Evolutionary conservation across 2,797 vertebrate genomes (phyloP).

Genomic region (Esox lucius): DNA sequence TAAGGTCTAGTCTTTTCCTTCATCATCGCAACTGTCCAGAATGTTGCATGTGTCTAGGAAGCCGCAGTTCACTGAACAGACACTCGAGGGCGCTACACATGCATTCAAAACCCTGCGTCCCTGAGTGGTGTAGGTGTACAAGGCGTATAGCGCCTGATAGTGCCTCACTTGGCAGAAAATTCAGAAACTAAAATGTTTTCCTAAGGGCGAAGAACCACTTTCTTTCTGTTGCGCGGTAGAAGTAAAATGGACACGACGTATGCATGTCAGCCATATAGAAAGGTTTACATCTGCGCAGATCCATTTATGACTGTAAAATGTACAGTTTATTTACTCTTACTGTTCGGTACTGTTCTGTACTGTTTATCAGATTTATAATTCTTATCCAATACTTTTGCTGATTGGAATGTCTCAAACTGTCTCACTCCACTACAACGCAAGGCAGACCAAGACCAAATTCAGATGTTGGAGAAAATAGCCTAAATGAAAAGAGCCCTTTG

Average conservation of each 20-base stretch:
- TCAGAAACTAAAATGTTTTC: background rate
- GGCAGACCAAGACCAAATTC: background rate
- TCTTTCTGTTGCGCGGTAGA: background rate
- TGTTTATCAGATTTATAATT: background rate
- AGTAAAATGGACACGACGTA: background rate
- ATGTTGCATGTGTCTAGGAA: background rate
- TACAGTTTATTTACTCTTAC: too few relatives aligned
- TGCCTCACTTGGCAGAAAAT: background rate
- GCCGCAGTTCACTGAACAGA: background rate
- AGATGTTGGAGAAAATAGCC: background rate
- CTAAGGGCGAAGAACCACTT: background rate
- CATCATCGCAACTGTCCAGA: background rate
- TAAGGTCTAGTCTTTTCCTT: too few relatives aligned
- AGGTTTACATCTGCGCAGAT: background rate
- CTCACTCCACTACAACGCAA: background rate
- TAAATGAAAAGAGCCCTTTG: background rate
- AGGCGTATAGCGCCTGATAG: background rate
- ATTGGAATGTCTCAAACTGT: background rate
- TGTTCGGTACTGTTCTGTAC: too few relatives aligned
- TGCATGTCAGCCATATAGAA: background rate
- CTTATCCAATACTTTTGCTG: background rate
- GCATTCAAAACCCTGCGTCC: background rate
- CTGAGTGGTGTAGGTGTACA: background rate
- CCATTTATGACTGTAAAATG: background rate
- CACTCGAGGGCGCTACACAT: background rate